Evolutionary conservation across 1,140 invertebrate genomes (phyloP).

Genomic region (Prorops nasuta): DNA sequence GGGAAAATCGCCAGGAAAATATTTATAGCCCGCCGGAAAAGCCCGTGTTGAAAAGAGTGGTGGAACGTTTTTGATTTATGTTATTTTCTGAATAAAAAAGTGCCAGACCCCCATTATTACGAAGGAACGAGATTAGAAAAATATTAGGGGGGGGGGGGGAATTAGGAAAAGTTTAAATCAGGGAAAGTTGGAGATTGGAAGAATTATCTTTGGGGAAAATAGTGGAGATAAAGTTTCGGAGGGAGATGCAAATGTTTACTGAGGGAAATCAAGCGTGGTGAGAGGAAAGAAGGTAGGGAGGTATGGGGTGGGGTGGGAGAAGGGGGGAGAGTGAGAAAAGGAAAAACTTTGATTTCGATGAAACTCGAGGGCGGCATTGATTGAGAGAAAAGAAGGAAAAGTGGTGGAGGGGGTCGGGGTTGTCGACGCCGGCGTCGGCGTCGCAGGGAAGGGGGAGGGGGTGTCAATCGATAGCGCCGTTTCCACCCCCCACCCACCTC

Average conservation of each 20-base stretch:
- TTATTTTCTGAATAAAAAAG: no score
- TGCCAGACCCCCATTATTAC: no score
- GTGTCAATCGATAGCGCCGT: slow-evolving; percentile 40
- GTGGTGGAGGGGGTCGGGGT: slow-evolving; percentile 4
- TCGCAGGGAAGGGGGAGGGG: slow-evolving; percentile 18
- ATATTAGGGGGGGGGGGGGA: background rate
- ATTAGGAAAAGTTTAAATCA: slow-evolving; percentile 2
- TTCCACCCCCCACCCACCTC: slow-evolving; percentile 26
- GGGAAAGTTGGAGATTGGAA: no score
- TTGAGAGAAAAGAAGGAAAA: no score
- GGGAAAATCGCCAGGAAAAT: no score
- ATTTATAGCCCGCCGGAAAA: no score
- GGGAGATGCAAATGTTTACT: slow-evolving; percentile 2
- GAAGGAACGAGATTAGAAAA: no score
- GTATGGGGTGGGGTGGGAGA: background rate
- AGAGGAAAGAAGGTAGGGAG: background rate
- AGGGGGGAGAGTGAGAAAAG: slow-evolving; percentile 1
- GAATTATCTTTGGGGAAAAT: background rate
- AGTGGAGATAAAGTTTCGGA: background rate
- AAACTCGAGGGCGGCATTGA: slow-evolving; percentile 5
- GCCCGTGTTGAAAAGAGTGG: no score
- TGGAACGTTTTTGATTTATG: no score
- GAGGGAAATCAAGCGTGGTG: background rate
- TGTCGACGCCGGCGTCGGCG: slow-evolving; percentile 14
- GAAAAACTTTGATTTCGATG: background rate